Evolutionary conservation across 2,888 invertebrate species (phyloP), one percentile per base, ranked within the genome.

Genomic region (Coleophora flavipennella): DNA sequence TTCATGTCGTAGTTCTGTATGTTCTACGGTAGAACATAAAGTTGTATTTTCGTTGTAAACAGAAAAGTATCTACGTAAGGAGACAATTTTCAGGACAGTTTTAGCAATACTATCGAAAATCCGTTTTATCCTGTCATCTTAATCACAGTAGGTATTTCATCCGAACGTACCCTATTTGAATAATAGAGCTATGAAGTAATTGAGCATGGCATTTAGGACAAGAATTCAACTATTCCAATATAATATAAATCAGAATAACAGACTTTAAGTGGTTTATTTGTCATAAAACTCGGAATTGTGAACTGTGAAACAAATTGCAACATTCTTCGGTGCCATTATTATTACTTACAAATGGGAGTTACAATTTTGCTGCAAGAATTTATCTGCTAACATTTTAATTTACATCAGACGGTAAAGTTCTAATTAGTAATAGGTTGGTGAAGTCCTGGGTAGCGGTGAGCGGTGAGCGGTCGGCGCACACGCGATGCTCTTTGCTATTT

Each of bases 361-460:
- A 53, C 53, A 59, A 58, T 62, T 63, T 54, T 44, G 43, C 34
- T 36, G 29, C 44, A 51, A 53, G 55, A 64, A 57, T 49, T 49
- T 62, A 59, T 62, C 55, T 54, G 53, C 57, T 59, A 61, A 57
- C 61, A 55, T 63, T 67, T 62, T 62, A 62, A 66, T 67, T 67
- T 67, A 59, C 56, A 51, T 51, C 57, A 55, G 59, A 57, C 67
- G 63, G 60, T 56, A 50, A 67, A 68, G 66, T 69, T 71, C 67
- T 75, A 78, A 76, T 78, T 75, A 73, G 67, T 65, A 38, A 41
- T 48, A 49, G 51, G 45, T 43, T 32, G 40, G 10, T 38, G 20
- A 3, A 20, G 29, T 7, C 11, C 29, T 4, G 50, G 53, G 55
- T 49, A 51, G 46, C 41, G 44, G 44, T 43, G 39, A 41, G 45